phyloP scores from a whole-genome alignment of 2,888 invertebrate genomes.

The Gastrophysa polygoni region DNA sequence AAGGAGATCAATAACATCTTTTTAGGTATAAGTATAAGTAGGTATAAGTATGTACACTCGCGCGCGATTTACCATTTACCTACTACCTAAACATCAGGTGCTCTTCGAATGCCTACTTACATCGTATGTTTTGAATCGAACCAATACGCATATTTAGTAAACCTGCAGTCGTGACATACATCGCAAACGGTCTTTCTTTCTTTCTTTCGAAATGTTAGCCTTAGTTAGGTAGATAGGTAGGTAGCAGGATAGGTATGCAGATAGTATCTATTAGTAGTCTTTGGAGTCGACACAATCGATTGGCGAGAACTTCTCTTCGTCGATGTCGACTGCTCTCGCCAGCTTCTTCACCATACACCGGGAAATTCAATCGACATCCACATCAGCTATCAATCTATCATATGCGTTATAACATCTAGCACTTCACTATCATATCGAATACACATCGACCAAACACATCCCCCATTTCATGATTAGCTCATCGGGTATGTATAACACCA shows the following conservation, averaged over 20 bases:
- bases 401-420: constrained; percentile 36
- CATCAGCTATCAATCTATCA: too few relatives aligned
- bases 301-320: constrained; percentile 6
- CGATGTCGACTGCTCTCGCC: too few relatives aligned
- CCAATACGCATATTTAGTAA: constrained; percentile 41
- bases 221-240: neutral
- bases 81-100: constrained; percentile 41
- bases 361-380: neutral
- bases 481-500: too few relatives aligned
- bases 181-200: constrained; percentile 24
- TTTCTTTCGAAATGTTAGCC: too few relatives aligned
- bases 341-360: too few relatives aligned
- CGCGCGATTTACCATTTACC: constrained; percentile 42
- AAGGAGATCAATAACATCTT: constrained; percentile 54
- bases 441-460: constrained; percentile 40
- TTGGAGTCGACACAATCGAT: constrained; percentile 15
- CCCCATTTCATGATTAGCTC: constrained; percentile 35
- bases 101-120: constrained; percentile 48
- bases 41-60: constrained; percentile 48
- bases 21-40: too few relatives aligned
- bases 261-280: neutral
- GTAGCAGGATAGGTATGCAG: neutral
- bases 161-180: constrained; percentile 34
- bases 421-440: constrained; percentile 42
- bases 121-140: constrained; percentile 54